These are phyloP conservation scores for Ernsta delagoae DNA, from an alignment of 2,888 invertebrate species.

Conservation along the genomic window DNA sequence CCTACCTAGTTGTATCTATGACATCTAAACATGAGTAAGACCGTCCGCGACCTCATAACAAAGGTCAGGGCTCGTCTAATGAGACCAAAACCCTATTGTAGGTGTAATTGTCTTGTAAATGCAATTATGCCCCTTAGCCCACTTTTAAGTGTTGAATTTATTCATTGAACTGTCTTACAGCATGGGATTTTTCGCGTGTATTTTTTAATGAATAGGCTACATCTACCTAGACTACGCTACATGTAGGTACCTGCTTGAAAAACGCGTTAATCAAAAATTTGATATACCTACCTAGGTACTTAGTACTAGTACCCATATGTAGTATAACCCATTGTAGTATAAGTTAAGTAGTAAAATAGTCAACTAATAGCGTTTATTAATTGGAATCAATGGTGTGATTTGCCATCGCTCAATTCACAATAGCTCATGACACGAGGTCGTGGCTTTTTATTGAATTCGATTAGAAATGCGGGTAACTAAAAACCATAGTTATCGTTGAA, in stretches of 20 bases:
- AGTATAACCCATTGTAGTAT: too few relatives aligned
- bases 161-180: neutral
- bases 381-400: constrained; percentile 60
- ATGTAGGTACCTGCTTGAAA: too few relatives aligned
- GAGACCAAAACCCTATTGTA: constrained; percentile 16
- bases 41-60: constrained; percentile 32
- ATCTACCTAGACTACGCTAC: too few relatives aligned
- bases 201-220: too few relatives aligned
- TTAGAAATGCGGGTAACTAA: constrained; percentile 64
- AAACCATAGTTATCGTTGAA: constrained; percentile 38
- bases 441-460: constrained; percentile 72
- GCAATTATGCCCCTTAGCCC: constrained; percentile 19
- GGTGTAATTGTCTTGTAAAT: constrained; percentile 1
- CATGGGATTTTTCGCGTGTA: neutral
- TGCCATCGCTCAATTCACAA: constrained; percentile 63
- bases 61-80: constrained; percentile 38
- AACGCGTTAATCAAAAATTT: too few relatives aligned
- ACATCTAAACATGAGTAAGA: constrained; percentile 27
- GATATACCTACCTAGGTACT: too few relatives aligned
- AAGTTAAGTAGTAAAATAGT: neutral
- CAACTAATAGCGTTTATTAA: constrained; percentile 45
- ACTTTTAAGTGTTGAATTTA: neutral
- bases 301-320: too few relatives aligned
- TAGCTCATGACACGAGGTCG: constrained; percentile 60
- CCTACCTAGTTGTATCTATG: constrained; percentile 3